Conservation (phyloP, 2,888 invertebrate species). For the Pandemis cinnamomeana region DNA sequence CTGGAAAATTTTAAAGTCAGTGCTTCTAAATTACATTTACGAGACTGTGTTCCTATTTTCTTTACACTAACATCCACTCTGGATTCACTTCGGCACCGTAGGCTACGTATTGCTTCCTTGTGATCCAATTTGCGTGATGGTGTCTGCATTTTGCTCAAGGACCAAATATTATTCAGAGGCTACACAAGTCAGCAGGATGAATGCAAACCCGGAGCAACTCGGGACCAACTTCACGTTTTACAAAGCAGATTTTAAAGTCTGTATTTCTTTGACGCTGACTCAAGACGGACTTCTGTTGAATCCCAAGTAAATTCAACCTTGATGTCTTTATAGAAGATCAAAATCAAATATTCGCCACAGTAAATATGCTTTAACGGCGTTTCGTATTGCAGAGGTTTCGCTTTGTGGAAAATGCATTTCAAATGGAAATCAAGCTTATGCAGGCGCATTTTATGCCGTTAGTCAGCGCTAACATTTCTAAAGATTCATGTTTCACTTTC, state of each 20-base stretch:
- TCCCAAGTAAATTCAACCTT: constrained; percentile 23
- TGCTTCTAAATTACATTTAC: constrained; percentile 32
- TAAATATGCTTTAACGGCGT: constrained; percentile 5
- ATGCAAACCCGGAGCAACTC: constrained; percentile 16
- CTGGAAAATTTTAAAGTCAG: constrained; percentile 28
- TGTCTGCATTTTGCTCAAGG: constrained; percentile 11
- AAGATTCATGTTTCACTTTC: constrained; percentile 5
- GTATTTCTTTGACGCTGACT: constrained; percentile 8
- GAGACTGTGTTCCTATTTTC: neutral
- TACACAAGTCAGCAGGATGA: constrained; percentile 20
- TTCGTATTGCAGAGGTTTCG: constrained; percentile 1
- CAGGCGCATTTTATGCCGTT: constrained; percentile 24
- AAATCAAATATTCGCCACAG: constrained; percentile 22
- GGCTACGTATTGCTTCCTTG: constrained; percentile 7
- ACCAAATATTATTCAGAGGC: constrained; percentile 25
- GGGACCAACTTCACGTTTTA: constrained; percentile 12
- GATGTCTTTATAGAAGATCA: constrained; percentile 20
- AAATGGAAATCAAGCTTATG: constrained; percentile 28
- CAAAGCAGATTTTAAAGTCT: constrained; percentile 16
- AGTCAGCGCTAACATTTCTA: neutral
- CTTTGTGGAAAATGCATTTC: constrained; percentile 35
- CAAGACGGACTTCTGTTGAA: constrained; percentile 15
- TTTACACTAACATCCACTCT: constrained; percentile 9
- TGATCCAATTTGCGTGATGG: constrained; percentile 31
- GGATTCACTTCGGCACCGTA: neutral